A percentile compares a stretch with the other conserved stretches of the same genome.
phyloP scores from a whole-genome alignment of 2,113 vertebrate genomes.

The Microcebus tavaratra region DNA sequence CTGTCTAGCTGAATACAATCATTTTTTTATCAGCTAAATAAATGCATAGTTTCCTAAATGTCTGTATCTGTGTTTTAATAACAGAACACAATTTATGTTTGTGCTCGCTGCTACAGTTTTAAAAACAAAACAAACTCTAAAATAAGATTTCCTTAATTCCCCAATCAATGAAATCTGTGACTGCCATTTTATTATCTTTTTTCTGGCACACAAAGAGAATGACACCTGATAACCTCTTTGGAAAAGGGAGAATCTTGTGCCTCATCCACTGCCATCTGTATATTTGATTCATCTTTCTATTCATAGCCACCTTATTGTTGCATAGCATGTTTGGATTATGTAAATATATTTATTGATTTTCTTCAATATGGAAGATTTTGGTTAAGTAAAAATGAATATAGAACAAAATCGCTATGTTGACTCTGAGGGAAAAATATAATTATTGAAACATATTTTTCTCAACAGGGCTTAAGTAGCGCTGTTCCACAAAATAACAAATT shows the following conservation, averaged over 20 bases:
- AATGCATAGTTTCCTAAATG: not conserved
- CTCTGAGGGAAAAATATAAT: not conserved
- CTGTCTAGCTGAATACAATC: not conserved
- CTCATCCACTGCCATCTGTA: not conserved
- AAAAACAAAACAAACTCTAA: conserved; percentile 15
- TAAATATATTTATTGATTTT: conserved; percentile 6
- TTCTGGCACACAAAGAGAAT: not conserved
- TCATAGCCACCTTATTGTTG: not conserved
- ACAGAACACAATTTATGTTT: not conserved
- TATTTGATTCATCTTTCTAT: not conserved
- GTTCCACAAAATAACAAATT: conserved; percentile 22
- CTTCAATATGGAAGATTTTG: not conserved
- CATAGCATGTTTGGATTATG: not conserved
- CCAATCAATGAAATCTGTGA: not conserved
- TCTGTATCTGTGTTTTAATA: not conserved
- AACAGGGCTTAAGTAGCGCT: not conserved
- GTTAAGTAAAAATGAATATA: conserved; percentile 22
- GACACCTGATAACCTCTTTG: not conserved
- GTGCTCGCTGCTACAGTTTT: not conserved
- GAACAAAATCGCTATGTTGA: conserved; percentile 1
- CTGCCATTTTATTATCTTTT: not conserved
- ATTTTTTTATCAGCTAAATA: conserved; percentile 5
- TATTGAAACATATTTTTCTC: conserved; percentile 37
- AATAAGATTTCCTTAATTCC: conserved; percentile 29
- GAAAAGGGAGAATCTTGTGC: not conserved